These are phyloP conservation scores for Ophion costatus DNA, from an alignment of 2,888 invertebrate species.

Conservation along the genomic window DNA sequence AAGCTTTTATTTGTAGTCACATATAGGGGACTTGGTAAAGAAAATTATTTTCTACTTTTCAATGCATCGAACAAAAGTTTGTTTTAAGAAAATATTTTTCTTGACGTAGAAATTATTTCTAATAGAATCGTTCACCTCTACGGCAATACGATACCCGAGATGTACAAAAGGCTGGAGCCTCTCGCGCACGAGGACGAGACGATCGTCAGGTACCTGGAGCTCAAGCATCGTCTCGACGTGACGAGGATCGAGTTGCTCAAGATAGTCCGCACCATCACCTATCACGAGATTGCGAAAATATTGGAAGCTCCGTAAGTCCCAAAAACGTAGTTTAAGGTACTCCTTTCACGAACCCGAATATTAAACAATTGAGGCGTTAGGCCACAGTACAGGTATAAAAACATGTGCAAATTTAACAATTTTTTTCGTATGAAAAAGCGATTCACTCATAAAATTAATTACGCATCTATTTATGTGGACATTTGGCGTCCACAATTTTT, in stretches of 20 bases:
- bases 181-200: conserved; percentile 82
- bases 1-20: too few species aligned
- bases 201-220: conserved; percentile 80
- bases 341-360: too few species aligned
- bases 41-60: too few species aligned
- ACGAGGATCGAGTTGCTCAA: conserved; percentile 84
- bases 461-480: too few species aligned
- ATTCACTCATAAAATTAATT: too few species aligned
- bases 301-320: conserved; percentile 80
- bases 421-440: too few species aligned
- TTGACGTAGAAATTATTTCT: conserved; percentile 65
- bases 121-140: conserved; percentile 91
- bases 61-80: too few species aligned
- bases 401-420: too few species aligned
- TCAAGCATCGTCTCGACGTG: conserved; percentile 84
- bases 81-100: neutral
- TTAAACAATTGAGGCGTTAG: too few species aligned
- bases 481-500: too few species aligned
- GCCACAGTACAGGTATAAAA: too few species aligned
- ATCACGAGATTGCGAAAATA: conserved; percentile 80
- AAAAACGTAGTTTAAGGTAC: neutral
- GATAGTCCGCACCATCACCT: conserved; percentile 83
- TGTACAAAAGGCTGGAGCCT: conserved; percentile 87
- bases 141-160: conserved; percentile 89
- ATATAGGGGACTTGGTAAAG: too few species aligned